Base-by-base conservation (phyloP, 2,888 invertebrate genomes). In the Hydraecia micacea region DNA sequence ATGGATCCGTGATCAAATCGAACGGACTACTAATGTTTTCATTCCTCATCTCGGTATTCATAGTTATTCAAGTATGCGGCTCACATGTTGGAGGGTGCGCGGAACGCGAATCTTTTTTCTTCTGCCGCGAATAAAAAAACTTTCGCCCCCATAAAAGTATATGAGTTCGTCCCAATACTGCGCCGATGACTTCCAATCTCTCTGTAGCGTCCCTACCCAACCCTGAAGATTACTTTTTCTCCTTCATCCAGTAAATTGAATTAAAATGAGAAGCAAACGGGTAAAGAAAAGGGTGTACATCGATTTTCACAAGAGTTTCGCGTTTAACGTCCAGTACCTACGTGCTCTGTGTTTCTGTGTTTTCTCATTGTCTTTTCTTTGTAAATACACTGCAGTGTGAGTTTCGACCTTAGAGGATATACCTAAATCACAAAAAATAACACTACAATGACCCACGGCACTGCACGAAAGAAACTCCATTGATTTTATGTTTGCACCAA, bases 131-230 rank as follows among this genome's bases (percentile, higher is more conserved):
- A 95, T 95, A 95, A 96, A 95, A 93, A 96, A 96, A 96, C 94
- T 95, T 96, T 95, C 91, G 90, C 92, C 92, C 93, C 93, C 94
- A 95, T 96, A 96, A 96, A 96, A 96, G 96, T 96, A 95, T 96
- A 96, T 95, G 96, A 95, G 96, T 95, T 95, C 95, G 95, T 96
- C 95, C 96, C 96, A 96, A 96, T 96, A 96, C 96, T 93, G 93
- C 93, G 95, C 89, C 95, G 95, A 96, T 95, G 96, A 96, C 95
- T 96, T 96, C 96, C 96, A 96, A 96, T 96, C 95, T 95, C 95
- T 95, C 94, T 91, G 94, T 93, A 94, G 93, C 95, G 92, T 95
- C 95, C 94, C 94, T 93, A 95, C 96, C 96, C 95, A 92, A 95
- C 96, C 96, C 95, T 92, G 93, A 92, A 96, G 95, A 96, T 96